Evolutionary conservation across 2,113 vertebrate genomes (phyloP).

Genomic region (Cyphomyrus discorhynchus): DNA sequence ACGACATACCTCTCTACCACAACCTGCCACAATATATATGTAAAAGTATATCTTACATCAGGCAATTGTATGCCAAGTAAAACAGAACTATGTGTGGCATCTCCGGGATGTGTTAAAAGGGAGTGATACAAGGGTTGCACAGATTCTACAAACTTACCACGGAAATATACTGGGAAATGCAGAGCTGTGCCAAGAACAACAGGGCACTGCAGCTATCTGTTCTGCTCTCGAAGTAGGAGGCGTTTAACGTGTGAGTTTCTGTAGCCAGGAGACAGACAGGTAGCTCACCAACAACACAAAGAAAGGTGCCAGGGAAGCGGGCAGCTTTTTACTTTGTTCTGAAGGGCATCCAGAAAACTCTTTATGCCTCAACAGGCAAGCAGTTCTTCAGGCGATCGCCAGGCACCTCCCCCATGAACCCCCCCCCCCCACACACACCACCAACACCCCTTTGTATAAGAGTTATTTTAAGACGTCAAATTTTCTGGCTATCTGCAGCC

Average conservation of each 20-base stretch:
- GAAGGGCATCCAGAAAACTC: not conserved
- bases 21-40: not conserved
- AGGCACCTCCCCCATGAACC: not conserved
- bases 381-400: not conserved
- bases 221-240: not conserved
- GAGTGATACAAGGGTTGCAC: not conserved
- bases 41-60: not conserved
- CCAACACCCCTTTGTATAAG: not conserved
- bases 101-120: not conserved
- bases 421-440: not conserved
- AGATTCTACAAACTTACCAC: not conserved
- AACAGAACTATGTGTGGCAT: not conserved
- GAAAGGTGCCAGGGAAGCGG: not conserved
- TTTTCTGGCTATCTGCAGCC: not conserved
- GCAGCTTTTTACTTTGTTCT: not conserved
- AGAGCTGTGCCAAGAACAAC: not conserved
- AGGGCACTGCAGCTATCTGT: not conserved
- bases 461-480: not conserved
- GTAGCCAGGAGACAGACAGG: not conserved
- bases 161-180: not conserved
- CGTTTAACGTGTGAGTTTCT: not conserved
- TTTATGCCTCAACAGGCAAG: not conserved
- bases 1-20: not conserved
- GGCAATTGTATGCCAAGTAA: not conserved
- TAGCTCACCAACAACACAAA: not conserved